A percentile compares a stretch with the other conserved stretches of the same genome.
Evolutionary conservation across 2,113 vertebrate species (phyloP).

Genomic region (Nibea coibor): DNA sequence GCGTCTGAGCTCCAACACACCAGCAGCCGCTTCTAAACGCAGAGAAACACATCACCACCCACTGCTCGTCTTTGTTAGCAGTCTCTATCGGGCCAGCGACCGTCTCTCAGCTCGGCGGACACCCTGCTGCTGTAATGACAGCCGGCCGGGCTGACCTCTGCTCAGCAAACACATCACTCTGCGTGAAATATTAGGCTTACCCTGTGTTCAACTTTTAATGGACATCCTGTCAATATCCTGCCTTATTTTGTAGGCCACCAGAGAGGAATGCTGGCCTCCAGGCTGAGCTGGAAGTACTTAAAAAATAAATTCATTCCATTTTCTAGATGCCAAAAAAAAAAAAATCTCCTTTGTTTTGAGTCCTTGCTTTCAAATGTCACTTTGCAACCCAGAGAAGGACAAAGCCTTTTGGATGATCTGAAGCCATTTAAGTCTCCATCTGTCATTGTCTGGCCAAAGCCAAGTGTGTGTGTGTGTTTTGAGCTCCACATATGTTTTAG

Average conservation of each 20-base stretch:
- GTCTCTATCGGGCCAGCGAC: background rate
- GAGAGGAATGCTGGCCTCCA: background rate
- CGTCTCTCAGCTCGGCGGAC: background rate
- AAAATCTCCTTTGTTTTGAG: background rate
- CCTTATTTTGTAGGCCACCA: background rate
- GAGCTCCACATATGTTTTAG: conserved; percentile 27
- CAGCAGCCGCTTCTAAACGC: conserved; percentile 8
- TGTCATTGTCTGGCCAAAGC: conserved; percentile 22
- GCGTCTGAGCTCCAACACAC: conserved; percentile 10
- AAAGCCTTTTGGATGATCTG: conserved; percentile 27
- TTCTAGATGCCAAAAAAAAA: conserved; percentile 1
- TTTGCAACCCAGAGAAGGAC: background rate
- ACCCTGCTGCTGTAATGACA: conserved; percentile 15
- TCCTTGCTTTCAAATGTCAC: background rate
- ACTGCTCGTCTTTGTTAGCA: conserved; percentile 17
- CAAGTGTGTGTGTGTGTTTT: conserved; percentile 12
- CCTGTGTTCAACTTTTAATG: conserved; percentile 11
- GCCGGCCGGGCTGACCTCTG: background rate
- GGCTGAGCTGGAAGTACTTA: background rate
- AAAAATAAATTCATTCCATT: background rate
- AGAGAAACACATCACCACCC: background rate
- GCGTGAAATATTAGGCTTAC: background rate
- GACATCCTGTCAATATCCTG: background rate
- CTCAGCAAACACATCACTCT: background rate
- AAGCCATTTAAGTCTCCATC: conserved; percentile 48